Conservation (phyloP, 2,888 invertebrate genomes). For the Hyppa rectilinea region DNA sequence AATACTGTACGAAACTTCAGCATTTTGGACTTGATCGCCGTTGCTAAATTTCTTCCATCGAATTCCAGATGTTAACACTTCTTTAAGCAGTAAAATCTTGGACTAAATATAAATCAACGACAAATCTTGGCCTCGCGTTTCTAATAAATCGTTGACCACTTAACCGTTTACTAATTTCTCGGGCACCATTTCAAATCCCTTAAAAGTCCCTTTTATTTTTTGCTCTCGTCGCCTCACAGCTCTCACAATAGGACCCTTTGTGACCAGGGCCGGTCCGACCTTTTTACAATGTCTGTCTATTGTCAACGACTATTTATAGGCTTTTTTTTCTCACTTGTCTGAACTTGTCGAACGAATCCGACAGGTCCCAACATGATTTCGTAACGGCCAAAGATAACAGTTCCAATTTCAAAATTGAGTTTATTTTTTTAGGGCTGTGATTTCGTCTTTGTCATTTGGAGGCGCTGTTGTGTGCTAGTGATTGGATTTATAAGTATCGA, state of each 20-base stretch:
- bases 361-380: constrained; percentile 66
- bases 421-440: constrained; percentile 37
- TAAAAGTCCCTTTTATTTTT: constrained; percentile 66
- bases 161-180: constrained; percentile 68
- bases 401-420: constrained; percentile 59
- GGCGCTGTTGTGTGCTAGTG: constrained; percentile 25
- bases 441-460: constrained; percentile 42
- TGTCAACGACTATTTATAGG: constrained; percentile 62
- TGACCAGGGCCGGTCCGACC: constrained; percentile 43
- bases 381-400: constrained; percentile 63
- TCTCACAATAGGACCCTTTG: constrained; percentile 62
- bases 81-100: constrained; percentile 5
- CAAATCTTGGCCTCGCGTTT: constrained; percentile 42
- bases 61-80: constrained; percentile 5
- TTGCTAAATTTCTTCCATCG: background rate
- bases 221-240: constrained; percentile 56
- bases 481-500: constrained; percentile 44
- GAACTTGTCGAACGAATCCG: constrained; percentile 60
- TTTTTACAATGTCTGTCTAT: constrained; percentile 62
- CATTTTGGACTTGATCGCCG: background rate
- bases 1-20: background rate
- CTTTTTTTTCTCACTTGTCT: constrained; percentile 61
- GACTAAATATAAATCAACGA: constrained; percentile 43
- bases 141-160: constrained; percentile 66
- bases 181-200: constrained; percentile 64